phyloP scores from a whole-genome alignment of 2,797 vertebrate genomes.

The Myotis myotis region DNA sequence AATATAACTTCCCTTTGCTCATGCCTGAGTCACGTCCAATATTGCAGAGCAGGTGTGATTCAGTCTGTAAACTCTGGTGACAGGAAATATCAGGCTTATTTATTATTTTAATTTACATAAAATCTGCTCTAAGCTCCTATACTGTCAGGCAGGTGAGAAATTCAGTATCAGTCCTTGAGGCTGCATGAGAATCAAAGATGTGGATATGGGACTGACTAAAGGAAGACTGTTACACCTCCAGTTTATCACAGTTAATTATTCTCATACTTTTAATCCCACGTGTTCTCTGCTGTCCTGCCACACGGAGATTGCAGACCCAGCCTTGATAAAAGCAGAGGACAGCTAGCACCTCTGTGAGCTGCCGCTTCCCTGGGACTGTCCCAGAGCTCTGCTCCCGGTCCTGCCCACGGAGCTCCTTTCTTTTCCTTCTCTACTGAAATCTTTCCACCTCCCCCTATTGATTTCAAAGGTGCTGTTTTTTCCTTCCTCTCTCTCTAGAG shows the following conservation, averaged over 20 bases:
- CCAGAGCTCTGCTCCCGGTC: not conserved
- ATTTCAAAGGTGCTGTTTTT: not conserved
- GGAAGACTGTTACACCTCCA: not conserved
- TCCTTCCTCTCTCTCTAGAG: not conserved
- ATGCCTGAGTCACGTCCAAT: slow-evolving; percentile 47
- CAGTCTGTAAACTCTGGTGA: slow-evolving; percentile 29
- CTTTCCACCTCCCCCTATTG: not conserved
- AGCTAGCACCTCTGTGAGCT: not conserved
- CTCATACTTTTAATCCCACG: not conserved
- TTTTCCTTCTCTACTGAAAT: not conserved
- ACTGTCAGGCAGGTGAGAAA: not conserved
- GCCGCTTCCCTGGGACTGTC: not conserved
- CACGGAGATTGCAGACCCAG: not conserved
- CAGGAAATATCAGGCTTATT: slow-evolving; percentile 57
- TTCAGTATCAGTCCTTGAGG: slow-evolving; percentile 17
- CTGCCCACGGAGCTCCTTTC: not conserved
- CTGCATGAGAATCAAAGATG: not conserved
- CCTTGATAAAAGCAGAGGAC: too few relatives aligned
- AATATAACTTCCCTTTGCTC: slow-evolving; percentile 44
- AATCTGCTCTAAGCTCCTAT: not conserved
- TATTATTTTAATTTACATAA: slow-evolving; percentile 55
- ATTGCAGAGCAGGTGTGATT: slow-evolving; percentile 51
- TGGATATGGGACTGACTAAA: not conserved
- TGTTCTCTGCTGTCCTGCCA: not conserved
- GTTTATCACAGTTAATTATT: not conserved